Evolutionary conservation across 2,113 vertebrate species (phyloP).

Genomic region (Pachypanchax playfairii): DNA sequence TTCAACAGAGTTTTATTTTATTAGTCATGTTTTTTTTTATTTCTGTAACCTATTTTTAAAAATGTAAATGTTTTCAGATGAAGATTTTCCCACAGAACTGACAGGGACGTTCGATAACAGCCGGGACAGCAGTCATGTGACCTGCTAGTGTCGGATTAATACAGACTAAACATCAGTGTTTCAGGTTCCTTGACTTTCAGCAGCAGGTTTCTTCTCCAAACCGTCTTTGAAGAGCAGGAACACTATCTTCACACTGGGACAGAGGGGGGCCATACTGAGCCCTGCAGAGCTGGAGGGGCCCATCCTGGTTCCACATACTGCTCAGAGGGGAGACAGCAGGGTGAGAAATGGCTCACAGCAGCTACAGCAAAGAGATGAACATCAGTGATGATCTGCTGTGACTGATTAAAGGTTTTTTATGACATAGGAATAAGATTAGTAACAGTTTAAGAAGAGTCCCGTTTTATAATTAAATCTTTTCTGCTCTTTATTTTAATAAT

Average conservation of each 20-base stretch:
- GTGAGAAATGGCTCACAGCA: constrained; percentile 78
- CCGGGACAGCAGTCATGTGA: background rate
- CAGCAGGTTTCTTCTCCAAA: constrained; percentile 91
- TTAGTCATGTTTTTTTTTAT: background rate
- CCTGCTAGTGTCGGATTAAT: too few species aligned
- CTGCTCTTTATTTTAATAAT: too few species aligned
- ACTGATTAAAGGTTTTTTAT: too few species aligned
- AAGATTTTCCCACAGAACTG: background rate
- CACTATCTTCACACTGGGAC: constrained; percentile 92
- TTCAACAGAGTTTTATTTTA: too few species aligned
- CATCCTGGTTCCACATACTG: constrained; percentile 90
- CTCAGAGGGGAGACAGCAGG: constrained; percentile 85
- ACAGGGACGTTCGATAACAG: background rate
- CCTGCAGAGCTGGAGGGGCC: constrained; percentile 89
- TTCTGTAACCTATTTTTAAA: background rate
- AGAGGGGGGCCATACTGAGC: constrained; percentile 85
- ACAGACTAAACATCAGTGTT: background rate
- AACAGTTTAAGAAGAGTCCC: too few species aligned
- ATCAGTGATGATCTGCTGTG: too few species aligned
- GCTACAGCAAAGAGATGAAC: too few species aligned
- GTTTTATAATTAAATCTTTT: too few species aligned
- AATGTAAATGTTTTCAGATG: background rate
- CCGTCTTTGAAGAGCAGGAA: constrained; percentile 90
- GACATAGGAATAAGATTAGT: too few species aligned
- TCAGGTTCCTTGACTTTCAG: constrained; percentile 61